phyloP scores from a whole-genome alignment of 1,140 invertebrate species.

The Micrasema longulum region DNA sequence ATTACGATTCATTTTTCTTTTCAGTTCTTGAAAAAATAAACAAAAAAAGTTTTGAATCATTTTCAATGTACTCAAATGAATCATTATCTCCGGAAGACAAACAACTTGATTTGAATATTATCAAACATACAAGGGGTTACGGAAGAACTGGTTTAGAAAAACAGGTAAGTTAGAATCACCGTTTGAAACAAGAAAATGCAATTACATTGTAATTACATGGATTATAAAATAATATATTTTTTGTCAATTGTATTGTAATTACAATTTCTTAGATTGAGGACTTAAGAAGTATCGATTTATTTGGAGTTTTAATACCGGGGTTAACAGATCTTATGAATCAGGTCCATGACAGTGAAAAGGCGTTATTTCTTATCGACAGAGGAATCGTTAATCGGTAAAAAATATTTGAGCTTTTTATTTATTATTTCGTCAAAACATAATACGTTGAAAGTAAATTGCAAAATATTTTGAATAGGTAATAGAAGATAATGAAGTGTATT shows the following conservation, averaged over 20 bases:
- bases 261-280: constrained; percentile 20
- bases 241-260: too few relatives aligned
- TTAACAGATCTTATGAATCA: constrained; percentile 14
- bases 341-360: constrained; percentile 25
- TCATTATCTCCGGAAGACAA: background rate
- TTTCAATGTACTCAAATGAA: background rate
- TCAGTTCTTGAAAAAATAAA: constrained; percentile 4
- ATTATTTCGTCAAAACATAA: too few relatives aligned
- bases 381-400: constrained; percentile 21
- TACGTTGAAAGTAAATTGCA: too few relatives aligned
- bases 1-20: background rate
- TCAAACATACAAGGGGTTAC: constrained; percentile 9
- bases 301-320: constrained; percentile 8
- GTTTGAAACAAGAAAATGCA: too few relatives aligned
- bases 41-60: constrained; percentile 8
- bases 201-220: too few relatives aligned
- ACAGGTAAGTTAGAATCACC: constrained; percentile 19
- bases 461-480: too few relatives aligned
- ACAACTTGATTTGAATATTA: background rate
- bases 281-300: background rate
- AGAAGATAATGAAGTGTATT: too few relatives aligned
- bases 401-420: too few relatives aligned
- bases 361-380: constrained; percentile 17
- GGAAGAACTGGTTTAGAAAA: constrained; percentile 22
- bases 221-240: too few relatives aligned